Conservation (phyloP, 2,113 vertebrate genomes). For the Psephotus haematonotus region DNA sequence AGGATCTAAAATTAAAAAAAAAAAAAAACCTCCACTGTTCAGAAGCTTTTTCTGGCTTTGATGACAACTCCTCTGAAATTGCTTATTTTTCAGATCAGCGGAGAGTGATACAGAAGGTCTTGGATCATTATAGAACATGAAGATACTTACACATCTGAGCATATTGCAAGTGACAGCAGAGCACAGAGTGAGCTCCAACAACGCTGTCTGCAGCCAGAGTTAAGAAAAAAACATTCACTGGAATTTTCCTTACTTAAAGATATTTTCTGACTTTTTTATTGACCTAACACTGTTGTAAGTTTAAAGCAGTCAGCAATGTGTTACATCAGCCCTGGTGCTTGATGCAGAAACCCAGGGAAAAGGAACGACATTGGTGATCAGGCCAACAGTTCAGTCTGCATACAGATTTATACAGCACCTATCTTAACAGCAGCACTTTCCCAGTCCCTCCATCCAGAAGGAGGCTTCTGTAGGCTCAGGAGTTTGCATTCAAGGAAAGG, state of each 20-base stretch:
- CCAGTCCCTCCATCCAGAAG: background rate
- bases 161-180: slow-evolving; percentile 48
- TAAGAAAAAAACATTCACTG: slow-evolving; percentile 49
- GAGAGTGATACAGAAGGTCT: slow-evolving; percentile 59
- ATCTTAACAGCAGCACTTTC: background rate
- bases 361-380: background rate
- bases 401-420: background rate
- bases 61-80: slow-evolving; percentile 65
- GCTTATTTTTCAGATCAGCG: slow-evolving; percentile 75
- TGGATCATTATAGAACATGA: slow-evolving; percentile 67
- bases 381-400: background rate
- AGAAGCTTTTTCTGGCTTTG: slow-evolving; percentile 59
- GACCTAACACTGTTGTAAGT: background rate
- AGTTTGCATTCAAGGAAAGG: background rate
- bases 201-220: background rate
- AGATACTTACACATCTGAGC: slow-evolving; percentile 52
- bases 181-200: slow-evolving; percentile 26
- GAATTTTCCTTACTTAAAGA: slow-evolving; percentile 44
- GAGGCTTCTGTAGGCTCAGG: background rate
- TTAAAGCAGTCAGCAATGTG: background rate
- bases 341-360: background rate
- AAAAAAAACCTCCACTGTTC: background rate
- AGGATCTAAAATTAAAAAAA: background rate
- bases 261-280: slow-evolving; percentile 31
- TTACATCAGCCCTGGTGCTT: background rate